Evolutionary conservation across 2,797 vertebrate species (phyloP).

Genomic region (Discoglossus pictus): DNA sequence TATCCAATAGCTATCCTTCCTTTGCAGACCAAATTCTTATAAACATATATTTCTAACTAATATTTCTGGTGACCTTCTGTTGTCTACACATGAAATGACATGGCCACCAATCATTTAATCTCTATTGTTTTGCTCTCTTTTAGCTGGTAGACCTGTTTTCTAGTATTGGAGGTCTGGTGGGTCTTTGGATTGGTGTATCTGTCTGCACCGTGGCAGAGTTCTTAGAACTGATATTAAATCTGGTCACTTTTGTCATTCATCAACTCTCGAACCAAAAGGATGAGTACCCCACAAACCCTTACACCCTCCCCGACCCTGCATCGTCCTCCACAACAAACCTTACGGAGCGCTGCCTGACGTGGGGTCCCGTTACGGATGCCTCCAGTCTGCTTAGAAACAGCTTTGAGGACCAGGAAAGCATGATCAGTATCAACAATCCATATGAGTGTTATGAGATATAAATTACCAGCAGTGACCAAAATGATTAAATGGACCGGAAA

Average conservation of each 20-base stretch:
- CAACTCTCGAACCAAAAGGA: constrained; percentile 21
- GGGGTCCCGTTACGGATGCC: constrained; percentile 20
- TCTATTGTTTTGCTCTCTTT: neutral
- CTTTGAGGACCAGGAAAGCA: neutral
- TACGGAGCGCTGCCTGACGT: neutral
- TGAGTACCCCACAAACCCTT: constrained; percentile 40
- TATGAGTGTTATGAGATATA: constrained; percentile 16
- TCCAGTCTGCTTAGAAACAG: constrained; percentile 19
- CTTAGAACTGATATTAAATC: constrained; percentile 45
- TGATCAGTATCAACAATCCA: constrained; percentile 9
- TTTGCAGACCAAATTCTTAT: too few species aligned
- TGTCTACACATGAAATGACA: too few species aligned
- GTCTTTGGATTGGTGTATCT: constrained; percentile 52
- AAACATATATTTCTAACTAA: too few species aligned
- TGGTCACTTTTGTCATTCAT: constrained; percentile 41
- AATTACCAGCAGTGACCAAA: neutral
- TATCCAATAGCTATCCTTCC: too few species aligned
- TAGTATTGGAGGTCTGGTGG: constrained; percentile 48
- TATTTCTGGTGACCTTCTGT: too few species aligned
- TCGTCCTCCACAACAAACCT: neutral
- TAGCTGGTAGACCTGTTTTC: constrained; percentile 48
- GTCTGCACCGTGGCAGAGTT: constrained; percentile 52
- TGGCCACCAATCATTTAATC: too few species aligned
- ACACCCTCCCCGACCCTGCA: constrained; percentile 17
- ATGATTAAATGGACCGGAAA: too few species aligned